Conservation (phyloP, 2,797 vertebrate species). For the Scyliorhinus canicula region DNA sequence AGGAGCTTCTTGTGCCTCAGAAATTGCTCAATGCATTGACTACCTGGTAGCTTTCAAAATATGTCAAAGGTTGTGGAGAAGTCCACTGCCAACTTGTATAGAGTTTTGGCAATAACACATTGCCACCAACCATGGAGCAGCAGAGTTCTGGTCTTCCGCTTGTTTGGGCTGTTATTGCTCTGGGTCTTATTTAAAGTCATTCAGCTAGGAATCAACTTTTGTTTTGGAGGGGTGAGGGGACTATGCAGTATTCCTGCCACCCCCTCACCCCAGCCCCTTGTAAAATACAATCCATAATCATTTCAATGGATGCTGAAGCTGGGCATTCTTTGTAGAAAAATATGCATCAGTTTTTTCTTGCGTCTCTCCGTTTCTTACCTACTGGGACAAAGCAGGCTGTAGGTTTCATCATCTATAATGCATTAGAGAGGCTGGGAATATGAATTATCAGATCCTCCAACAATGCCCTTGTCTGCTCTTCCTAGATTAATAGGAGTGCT, state of each 20-base stretch:
- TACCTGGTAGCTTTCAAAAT: background rate
- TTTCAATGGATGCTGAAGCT: background rate
- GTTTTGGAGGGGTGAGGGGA: no score
- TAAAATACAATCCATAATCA: background rate
- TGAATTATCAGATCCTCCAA: background rate
- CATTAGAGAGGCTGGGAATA: background rate
- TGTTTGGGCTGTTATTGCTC: no score
- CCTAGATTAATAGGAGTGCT: background rate
- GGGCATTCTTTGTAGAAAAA: background rate
- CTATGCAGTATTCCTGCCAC: no score
- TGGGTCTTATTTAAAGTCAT: no score
- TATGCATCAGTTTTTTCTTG: background rate
- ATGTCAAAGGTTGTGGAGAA: background rate
- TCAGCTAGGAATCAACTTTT: no score
- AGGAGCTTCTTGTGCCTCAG: background rate
- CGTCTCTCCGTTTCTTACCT: background rate
- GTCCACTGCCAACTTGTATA: background rate
- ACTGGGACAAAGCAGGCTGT: background rate
- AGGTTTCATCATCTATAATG: background rate
- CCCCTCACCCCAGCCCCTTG: no score
- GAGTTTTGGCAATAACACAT: background rate
- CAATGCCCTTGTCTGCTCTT: background rate
- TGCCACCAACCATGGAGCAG: background rate
- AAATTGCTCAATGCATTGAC: background rate
- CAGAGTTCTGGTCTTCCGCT: no score